Percentiles rank a stretch among this genome's conserved stretches.
Conservation (phyloP, 2,797 vertebrate species). For the Chelidonichthys spinosus region DNA sequence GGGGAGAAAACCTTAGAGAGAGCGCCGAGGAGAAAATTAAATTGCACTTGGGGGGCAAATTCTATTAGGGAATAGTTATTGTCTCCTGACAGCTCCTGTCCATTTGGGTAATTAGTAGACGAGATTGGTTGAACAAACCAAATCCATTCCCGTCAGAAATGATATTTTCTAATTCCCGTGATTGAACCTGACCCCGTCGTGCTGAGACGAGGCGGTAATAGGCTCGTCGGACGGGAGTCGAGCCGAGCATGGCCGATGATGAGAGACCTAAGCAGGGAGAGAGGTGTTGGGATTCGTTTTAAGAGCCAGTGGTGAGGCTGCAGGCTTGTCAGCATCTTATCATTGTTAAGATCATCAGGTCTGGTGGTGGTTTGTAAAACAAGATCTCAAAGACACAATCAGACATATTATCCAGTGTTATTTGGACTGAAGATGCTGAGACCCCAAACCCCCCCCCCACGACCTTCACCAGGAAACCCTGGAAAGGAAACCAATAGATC, state of each 20-base stretch:
- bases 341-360: not conserved
- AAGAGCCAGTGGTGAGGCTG: not conserved
- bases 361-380: not conserved
- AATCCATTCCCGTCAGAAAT: constrained; percentile 78
- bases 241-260: not conserved
- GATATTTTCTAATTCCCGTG: constrained; percentile 77
- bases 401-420: constrained; percentile 2
- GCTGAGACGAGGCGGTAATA: constrained; percentile 60
- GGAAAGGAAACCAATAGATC: constrained; percentile 5
- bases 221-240: constrained; percentile 54
- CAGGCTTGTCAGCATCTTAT: no score
- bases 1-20: constrained; percentile 74
- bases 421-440: not conserved
- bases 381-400: not conserved
- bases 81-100: constrained; percentile 90
- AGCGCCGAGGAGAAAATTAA: constrained; percentile 92
- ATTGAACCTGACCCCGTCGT: constrained; percentile 74
- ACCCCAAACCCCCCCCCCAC: not conserved
- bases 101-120: constrained; percentile 94
- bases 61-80: constrained; percentile 95
- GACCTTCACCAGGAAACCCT: constrained; percentile 13
- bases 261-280: not conserved
- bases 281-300: not conserved
- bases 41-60: constrained; percentile 98
- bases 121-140: constrained; percentile 82